Base-by-base conservation (phyloP, 2,888 invertebrate genomes). In the Oxyscelio sp. region DNA sequence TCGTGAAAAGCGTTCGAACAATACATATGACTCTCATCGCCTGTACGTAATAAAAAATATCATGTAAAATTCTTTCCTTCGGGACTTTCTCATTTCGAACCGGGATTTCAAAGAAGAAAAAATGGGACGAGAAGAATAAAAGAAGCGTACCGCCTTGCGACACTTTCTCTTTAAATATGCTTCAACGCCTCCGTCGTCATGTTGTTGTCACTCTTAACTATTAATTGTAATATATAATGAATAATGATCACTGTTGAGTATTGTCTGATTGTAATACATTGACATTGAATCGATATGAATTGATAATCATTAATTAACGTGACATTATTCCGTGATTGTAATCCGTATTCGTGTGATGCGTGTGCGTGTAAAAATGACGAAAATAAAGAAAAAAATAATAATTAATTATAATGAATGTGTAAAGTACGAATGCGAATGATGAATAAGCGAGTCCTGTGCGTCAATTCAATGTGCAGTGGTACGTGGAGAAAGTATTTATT, bases 221-320 rank as follows among this genome's bases (percentile, higher is more conserved):
- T 87, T 89, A 89, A 90, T 92, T 93, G 93, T 94, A 93, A 93
- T 93, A 93, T 94, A 94, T 92, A 92, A 92, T 91, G 90, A 92
- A 93, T 92, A 93, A 92, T 91, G 92, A 93, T 93, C 92, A 94
- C 91, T 93, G 93, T 94, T 94, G 92, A 93, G 94, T 93, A 94
- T 94, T 94, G 94, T 94, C 94, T 93, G 93, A 93, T 93, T 94
- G 93, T 94, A 94, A 93, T 93, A 93, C 94, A 94, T 93, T 94
- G 92, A 94, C 94, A 94, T 94, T 93, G 92, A 94, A 93, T 93
- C 93, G 92, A 93, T 93, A 94, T 93, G 93, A 93, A 94, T 93
- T 92, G 93, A 94, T 93, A 94, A 94, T 94, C 94, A 94, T 94
- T 93, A 93, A 93, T 92, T 93, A 93, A 92, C 90, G 90, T 91